These are phyloP conservation scores for Euclidia mi DNA, from an alignment of 2,888 invertebrate species.

Conservation along the genomic window DNA sequence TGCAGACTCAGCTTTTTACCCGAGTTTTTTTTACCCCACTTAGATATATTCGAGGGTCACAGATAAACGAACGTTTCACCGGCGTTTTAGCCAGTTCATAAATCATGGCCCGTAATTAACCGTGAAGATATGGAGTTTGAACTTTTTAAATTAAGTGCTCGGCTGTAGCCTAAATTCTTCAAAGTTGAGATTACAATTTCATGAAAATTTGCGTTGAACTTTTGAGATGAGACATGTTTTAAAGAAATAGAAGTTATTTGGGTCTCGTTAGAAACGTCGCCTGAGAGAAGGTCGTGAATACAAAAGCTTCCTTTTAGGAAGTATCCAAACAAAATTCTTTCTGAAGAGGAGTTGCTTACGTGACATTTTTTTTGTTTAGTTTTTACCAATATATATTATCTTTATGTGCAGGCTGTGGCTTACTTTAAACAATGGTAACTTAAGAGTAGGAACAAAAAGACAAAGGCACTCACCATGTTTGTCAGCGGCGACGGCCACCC, in stretches of 20 bases:
- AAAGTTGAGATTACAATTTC: conserved; percentile 36
- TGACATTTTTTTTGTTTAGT: background rate
- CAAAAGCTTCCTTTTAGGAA: no score
- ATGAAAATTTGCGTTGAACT: conserved; percentile 32
- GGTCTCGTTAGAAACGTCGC: background rate
- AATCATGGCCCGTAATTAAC: conserved; percentile 59
- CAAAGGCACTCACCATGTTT: conserved; percentile 80
- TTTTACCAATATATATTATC: background rate
- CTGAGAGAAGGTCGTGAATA: no score
- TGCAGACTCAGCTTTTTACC: conserved; percentile 74
- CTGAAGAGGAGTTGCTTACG: background rate
- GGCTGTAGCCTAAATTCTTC: conserved; percentile 39
- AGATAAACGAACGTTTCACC: conserved; percentile 62
- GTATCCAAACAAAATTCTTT: no score
- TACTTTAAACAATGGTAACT: conserved; percentile 20
- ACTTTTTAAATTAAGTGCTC: conserved; percentile 51
- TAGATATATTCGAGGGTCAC: conserved; percentile 57
- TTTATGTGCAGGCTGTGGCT: conserved; percentile 10
- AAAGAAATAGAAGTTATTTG: background rate
- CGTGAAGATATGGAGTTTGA: conserved; percentile 51
- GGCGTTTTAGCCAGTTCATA: conserved; percentile 49
- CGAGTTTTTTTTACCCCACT: conserved; percentile 63
- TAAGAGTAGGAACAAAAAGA: conserved; percentile 46
- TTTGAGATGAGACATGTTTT: background rate
- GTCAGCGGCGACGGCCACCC: conserved; percentile 83